A percentile compares a stretch with the other conserved stretches of the same genome.
Conservation (phyloP, 2,888 invertebrate species). For the Adelognathus sp. region DNA sequence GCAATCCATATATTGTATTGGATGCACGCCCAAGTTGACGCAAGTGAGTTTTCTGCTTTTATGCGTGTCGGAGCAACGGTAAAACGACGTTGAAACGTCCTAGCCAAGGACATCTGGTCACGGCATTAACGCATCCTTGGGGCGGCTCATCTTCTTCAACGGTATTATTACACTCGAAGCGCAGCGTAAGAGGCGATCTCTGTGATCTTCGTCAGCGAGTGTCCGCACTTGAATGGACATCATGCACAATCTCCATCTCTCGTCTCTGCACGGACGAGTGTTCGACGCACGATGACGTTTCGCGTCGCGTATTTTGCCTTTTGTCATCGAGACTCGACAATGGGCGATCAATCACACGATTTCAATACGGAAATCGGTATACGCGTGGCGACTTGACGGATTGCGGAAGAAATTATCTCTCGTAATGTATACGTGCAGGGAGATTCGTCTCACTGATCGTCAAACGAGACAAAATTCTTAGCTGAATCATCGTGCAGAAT, state of each 20-base stretch:
- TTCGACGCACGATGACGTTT: constrained; percentile 6
- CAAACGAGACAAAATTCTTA: not conserved
- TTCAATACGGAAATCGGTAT: constrained; percentile 29
- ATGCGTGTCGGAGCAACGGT: constrained; percentile 41
- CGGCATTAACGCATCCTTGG: constrained; percentile 23
- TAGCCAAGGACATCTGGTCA: constrained; percentile 54
- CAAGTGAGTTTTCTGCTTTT: not conserved
- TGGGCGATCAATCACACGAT: constrained; percentile 25
- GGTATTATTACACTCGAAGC: constrained; percentile 45
- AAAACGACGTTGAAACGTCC: constrained; percentile 48
- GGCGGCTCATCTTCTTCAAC: constrained; percentile 40
- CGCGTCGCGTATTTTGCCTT: not conserved
- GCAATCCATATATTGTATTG: constrained; percentile 17
- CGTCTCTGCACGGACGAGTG: not conserved
- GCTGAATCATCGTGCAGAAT: not conserved
- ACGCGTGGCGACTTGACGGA: constrained; percentile 10
- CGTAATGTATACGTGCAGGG: not conserved
- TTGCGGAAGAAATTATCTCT: constrained; percentile 45
- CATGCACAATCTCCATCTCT: not conserved
- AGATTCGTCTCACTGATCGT: not conserved
- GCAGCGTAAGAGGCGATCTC: constrained; percentile 3
- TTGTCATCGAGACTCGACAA: constrained; percentile 25
- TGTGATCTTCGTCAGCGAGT: constrained; percentile 1
- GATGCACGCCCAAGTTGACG: not conserved
- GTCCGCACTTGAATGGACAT: constrained; percentile 33